phyloP scores from a whole-genome alignment of 2,113 vertebrate genomes.

The Brachypodius melanocephalos region DNA sequence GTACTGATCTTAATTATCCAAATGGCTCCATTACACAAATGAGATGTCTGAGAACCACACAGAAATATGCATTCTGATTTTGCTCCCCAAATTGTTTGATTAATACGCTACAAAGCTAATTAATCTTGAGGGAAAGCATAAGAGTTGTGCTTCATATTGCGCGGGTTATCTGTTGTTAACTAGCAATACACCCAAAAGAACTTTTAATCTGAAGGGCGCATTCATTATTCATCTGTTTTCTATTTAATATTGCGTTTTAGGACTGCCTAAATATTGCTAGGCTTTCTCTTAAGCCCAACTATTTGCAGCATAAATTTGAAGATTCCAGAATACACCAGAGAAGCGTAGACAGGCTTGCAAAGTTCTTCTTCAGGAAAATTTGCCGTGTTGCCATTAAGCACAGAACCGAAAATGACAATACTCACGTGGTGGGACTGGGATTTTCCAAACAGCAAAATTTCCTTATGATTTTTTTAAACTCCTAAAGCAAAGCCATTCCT shows the following conservation, averaged over 20 bases:
- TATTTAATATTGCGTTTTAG: not conserved
- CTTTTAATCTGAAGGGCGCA: not conserved
- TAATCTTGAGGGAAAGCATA: not conserved
- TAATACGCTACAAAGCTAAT: slow-evolving; percentile 41
- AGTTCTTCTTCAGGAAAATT: not conserved
- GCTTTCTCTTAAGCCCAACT: not conserved
- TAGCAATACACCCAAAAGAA: not conserved
- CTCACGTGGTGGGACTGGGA: not conserved
- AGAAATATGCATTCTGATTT: not conserved
- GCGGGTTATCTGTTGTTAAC: not conserved
- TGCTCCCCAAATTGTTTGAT: not conserved
- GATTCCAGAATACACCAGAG: not conserved
- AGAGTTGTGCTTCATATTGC: not conserved
- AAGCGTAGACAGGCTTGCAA: not conserved
- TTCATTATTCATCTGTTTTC: not conserved
- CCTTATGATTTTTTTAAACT: not conserved
- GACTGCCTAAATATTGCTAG: not conserved
- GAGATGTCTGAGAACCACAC: not conserved
- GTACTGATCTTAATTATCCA: slow-evolving; percentile 45
- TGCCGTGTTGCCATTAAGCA: not conserved
- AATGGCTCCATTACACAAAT: slow-evolving; percentile 52
- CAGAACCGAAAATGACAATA: not conserved
- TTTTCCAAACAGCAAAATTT: not conserved
- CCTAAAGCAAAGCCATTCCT: not conserved
- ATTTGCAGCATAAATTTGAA: not conserved